phyloP scores from a whole-genome alignment of 1,140 invertebrate genomes.

The Atopsyche davidsoni region DNA sequence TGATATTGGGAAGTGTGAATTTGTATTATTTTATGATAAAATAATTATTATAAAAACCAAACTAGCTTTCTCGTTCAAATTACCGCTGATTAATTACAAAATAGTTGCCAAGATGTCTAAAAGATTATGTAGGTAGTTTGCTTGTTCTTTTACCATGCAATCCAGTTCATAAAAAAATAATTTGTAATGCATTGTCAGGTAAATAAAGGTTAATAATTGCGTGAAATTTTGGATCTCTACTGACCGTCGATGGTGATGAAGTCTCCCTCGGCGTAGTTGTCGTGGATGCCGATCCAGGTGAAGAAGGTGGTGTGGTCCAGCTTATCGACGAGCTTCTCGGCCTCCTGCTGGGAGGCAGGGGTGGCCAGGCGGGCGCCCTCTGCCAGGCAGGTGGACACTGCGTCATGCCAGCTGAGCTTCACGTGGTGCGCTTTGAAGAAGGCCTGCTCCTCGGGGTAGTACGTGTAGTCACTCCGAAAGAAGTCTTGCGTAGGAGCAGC shows the following conservation, averaged over 20 bases:
- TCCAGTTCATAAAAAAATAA: too few species aligned
- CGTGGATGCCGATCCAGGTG: conserved; percentile 23
- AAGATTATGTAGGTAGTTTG: too few species aligned
- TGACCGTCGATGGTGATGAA: conserved; percentile 21
- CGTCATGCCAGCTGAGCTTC: not conserved
- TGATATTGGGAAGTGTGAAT: too few species aligned
- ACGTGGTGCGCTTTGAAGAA: conserved; percentile 5
- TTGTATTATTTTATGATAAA: too few species aligned
- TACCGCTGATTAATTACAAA: too few species aligned
- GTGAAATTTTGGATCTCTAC: not conserved
- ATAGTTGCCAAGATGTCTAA: too few species aligned
- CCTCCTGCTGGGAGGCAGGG: not conserved
- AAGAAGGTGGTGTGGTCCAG: not conserved
- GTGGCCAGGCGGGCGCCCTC: conserved; percentile 2
- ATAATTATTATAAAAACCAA: too few species aligned
- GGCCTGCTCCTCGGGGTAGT: not conserved
- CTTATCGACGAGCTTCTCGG: not conserved
- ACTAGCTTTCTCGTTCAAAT: too few species aligned
- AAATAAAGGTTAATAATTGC: too few species aligned
- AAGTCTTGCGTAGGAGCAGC: too few species aligned
- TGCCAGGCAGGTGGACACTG: not conserved
- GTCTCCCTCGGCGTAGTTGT: conserved; percentile 22
- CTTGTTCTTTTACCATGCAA: too few species aligned
- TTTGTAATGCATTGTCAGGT: too few species aligned
- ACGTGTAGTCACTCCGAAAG: conserved; percentile 9